Conservation (phyloP, 2,797 vertebrate species). For the Labeo calbasu region DNA sequence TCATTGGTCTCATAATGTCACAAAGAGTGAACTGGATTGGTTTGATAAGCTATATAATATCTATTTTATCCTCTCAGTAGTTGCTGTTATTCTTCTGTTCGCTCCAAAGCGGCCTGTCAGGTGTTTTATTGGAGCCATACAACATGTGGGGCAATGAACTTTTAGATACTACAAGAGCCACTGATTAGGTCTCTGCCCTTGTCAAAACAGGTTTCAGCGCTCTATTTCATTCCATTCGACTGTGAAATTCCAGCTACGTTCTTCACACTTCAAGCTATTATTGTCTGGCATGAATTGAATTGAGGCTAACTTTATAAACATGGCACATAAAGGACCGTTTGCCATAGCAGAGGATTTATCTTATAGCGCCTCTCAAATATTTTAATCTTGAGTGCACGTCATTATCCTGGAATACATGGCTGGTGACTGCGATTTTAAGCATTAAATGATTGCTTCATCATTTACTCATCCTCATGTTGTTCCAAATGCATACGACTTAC, state of each 20-base stretch:
- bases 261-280: slow-evolving; percentile 32
- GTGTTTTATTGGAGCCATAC: slow-evolving; percentile 53
- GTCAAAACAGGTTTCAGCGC: slow-evolving; percentile 29
- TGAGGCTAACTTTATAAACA: slow-evolving; percentile 33
- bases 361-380: neutral
- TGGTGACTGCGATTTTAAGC: neutral
- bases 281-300: slow-evolving; percentile 32
- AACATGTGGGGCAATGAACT: slow-evolving; percentile 50
- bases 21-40: slow-evolving; percentile 50
- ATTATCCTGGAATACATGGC: neutral
- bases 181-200: slow-evolving; percentile 45
- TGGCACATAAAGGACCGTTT: neutral
- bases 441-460: neutral
- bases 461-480: neutral
- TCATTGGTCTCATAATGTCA: slow-evolving; percentile 50
- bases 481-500: neutral
- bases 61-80: slow-evolving; percentile 43
- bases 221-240: slow-evolving; percentile 36
- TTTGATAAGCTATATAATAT: slow-evolving; percentile 46
- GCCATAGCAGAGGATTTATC: slow-evolving; percentile 10
- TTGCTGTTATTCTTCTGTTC: slow-evolving; percentile 54
- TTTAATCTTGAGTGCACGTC: neutral
- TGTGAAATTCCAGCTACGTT: slow-evolving; percentile 38
- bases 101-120: slow-evolving; percentile 36
- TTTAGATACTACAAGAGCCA: slow-evolving; percentile 46